Conservation (phyloP, 2,113 vertebrate genomes). For the Coryphaenoides rupestris region DNA sequence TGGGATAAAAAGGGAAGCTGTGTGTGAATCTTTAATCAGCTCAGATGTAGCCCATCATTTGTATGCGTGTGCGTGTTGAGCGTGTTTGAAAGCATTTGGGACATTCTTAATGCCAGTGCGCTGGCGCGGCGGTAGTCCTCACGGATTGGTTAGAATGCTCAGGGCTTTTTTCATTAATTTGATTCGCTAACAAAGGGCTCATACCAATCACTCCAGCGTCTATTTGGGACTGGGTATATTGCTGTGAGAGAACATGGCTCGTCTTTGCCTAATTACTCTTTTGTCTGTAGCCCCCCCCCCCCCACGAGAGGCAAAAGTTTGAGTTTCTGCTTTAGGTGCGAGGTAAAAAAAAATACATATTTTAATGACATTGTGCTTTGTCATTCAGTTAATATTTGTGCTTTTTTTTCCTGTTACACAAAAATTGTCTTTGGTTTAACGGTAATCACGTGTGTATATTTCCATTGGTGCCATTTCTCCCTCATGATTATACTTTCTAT, state of each 20-base stretch:
- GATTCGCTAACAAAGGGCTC: slow-evolving; percentile 48
- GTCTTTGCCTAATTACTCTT: slow-evolving; percentile 40
- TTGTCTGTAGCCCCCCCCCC: slow-evolving; percentile 19
- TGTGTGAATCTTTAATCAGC: no score
- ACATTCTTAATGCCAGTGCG: no score
- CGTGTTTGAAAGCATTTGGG: no score
- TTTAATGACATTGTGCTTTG: not conserved
- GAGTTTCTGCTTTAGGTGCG: no score
- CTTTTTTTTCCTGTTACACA: not conserved
- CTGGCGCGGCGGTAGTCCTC: no score
- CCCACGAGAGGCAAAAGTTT: no score
- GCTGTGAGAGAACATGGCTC: slow-evolving; percentile 31
- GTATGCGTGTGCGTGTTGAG: no score
- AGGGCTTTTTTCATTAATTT: slow-evolving; percentile 41
- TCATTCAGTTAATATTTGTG: not conserved
- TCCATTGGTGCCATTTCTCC: not conserved
- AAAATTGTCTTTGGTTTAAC: not conserved
- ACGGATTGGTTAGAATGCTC: not conserved
- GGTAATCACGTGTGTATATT: not conserved
- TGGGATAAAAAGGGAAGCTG: no score
- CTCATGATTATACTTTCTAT: not conserved
- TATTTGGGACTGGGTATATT: slow-evolving; percentile 50
- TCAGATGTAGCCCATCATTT: no score
- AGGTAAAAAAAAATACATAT: not conserved
- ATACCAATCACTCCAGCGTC: slow-evolving; percentile 41